Conservation (phyloP, 1,140 invertebrate genomes). For the Oryctes rhinoceros region DNA sequence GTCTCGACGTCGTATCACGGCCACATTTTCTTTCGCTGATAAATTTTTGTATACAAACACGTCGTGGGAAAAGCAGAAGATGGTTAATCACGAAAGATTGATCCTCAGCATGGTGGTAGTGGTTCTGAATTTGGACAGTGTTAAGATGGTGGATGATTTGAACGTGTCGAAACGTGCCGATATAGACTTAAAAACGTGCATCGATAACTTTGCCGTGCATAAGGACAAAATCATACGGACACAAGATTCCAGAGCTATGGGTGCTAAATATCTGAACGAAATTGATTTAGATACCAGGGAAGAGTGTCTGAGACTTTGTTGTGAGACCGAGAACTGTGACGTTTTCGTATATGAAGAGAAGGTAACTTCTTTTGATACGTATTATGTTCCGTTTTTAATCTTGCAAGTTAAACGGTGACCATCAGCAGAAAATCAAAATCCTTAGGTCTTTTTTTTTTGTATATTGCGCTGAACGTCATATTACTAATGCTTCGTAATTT, state of each 20-base stretch:
- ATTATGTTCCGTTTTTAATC: no score
- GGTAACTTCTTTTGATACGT: conserved; percentile 63
- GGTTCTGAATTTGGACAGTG: background rate
- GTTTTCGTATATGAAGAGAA: conserved; percentile 94
- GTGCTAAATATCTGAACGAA: conserved; percentile 88
- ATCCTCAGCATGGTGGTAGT: background rate
- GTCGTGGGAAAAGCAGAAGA: background rate
- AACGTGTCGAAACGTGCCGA: conserved; percentile 52
- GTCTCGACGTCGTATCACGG: background rate
- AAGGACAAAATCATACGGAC: conserved; percentile 90
- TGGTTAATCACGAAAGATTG: background rate
- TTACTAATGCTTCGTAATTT: no score
- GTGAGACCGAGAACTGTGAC: conserved; percentile 85
- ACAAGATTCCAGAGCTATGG: conserved; percentile 84
- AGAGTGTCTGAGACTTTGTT: conserved; percentile 87
- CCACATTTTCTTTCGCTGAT: background rate
- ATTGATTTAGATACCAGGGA: conserved; percentile 79
- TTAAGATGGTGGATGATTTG: background rate
- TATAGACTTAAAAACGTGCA: conserved; percentile 59
- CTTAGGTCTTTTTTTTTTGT: no score
- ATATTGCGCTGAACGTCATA: no score
- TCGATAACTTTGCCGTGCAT: conserved; percentile 84
- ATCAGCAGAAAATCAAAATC: no score
- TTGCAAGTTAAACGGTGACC: no score
- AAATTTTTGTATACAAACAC: conserved; percentile 8